These are phyloP conservation scores for Centropristis striata DNA, from an alignment of 2,113 vertebrate species.

Conservation along the genomic window DNA sequence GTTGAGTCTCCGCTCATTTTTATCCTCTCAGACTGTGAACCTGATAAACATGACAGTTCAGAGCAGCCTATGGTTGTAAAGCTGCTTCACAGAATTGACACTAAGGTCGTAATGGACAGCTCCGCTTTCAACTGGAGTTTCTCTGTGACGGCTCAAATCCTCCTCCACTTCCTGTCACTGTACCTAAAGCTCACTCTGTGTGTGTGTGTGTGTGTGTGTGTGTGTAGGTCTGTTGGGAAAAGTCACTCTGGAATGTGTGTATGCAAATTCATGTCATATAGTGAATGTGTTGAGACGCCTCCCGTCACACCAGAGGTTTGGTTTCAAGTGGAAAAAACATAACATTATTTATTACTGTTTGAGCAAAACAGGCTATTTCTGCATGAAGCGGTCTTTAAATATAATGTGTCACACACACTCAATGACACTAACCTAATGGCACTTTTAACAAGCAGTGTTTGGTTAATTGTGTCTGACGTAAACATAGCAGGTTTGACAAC, in stretches of 20 bases:
- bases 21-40: not conserved
- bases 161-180: constrained; percentile 57
- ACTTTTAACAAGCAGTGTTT: too few species aligned
- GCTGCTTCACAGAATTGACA: constrained; percentile 16
- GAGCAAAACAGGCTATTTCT: not conserved
- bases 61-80: not conserved
- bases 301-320: constrained; percentile 25
- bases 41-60: constrained; percentile 4
- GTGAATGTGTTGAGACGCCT: constrained; percentile 31
- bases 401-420: not conserved
- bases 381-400: not conserved
- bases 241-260: constrained; percentile 32
- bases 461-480: too few species aligned
- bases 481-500: too few species aligned
- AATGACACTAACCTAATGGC: too few species aligned
- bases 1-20: not conserved
- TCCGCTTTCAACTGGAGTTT: constrained; percentile 21
- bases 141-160: constrained; percentile 30
- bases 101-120: not conserved
- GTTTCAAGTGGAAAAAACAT: constrained; percentile 13
- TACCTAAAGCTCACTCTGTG: constrained; percentile 14
- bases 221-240: constrained; percentile 8
- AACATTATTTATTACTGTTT: not conserved
- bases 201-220: not conserved
- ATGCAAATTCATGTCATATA: constrained; percentile 26